Base-by-base conservation (phyloP, 2,888 invertebrate genomes). In the Agrochola macilenta region DNA sequence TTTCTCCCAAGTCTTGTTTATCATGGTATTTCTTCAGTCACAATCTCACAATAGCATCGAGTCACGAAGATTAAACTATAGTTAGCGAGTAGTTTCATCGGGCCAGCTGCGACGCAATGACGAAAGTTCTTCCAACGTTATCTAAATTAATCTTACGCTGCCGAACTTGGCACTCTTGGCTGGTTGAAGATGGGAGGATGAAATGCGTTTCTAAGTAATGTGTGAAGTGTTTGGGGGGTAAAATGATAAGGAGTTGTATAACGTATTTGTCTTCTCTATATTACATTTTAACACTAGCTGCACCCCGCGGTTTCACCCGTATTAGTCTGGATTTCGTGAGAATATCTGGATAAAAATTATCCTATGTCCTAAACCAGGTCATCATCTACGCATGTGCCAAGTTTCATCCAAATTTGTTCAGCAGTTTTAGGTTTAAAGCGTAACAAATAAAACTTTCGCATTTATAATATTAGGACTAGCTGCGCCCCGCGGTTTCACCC, bases 111-210 rank as follows among this genome's bases (percentile, higher is more conserved):
- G 85, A 35, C 74, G 71, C 74, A 26, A 81, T 82, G 86, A 85
- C 70, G 54, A 58, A 85, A 83, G 46, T 83, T 85, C 66, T 85
- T 73, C 72, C 64, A 61, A 43, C 78, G 82, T 71, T 78, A 85
- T 85, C 82, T 85, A 85, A 85, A 83, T 83, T 83, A 83, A 85
- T 83, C 85, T 85, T 74, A 69, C 70, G 82, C 68, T 85, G 73
- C 78, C 78, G 73, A 85, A 74, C 86, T 83, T 78, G 60, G 52
- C 49, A 64, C 9, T 26, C 69, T 60, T n/a, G 70, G 76, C 46
- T 72, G 46, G 20, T 39, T 46, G 9, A 46, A 30, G 52, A 84
- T 60, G 49, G 54, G 46, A 52, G 72, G 54, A 73, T 70, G 30
- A 71, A 82, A 52, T 64, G 54, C 5, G n/a, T 35, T 69, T 49